phyloP scores from a whole-genome alignment of 2,113 vertebrate genomes.

The Notarius lentiginosus region DNA sequence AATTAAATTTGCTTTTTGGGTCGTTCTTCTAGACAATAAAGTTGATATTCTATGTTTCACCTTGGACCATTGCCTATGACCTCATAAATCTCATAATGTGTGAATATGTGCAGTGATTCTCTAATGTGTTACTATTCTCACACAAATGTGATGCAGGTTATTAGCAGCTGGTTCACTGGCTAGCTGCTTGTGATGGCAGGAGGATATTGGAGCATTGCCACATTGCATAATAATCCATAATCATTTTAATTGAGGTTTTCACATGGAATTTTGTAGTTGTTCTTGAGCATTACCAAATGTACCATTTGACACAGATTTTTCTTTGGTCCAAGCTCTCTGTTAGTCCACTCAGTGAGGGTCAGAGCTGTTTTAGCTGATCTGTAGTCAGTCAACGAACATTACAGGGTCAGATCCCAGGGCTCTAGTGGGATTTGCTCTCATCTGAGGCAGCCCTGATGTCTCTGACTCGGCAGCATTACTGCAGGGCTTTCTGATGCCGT shows the following conservation, averaged over 20 bases:
- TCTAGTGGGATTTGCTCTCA: slow-evolving; percentile 34
- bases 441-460: slow-evolving; percentile 15
- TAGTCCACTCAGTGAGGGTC: not conserved
- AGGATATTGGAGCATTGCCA: not conserved
- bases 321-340: not conserved
- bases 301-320: not conserved
- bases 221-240: not conserved
- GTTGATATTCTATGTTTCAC: too few relatives aligned
- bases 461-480: slow-evolving; percentile 27
- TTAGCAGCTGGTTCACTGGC: not conserved
- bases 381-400: not conserved
- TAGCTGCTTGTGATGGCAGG: not conserved
- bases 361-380: slow-evolving; percentile 1
- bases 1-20: too few relatives aligned
- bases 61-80: too few relatives aligned
- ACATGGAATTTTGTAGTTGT: not conserved
- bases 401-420: slow-evolving; percentile 22
- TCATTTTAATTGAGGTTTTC: not conserved
- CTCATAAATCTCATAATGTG: not conserved
- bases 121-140: not conserved
- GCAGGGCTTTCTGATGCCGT: slow-evolving; percentile 10
- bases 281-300: not conserved
- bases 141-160: not conserved
- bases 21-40: too few relatives aligned
- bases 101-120: not conserved